Conservation (phyloP, 2,797 vertebrate genomes). For the Alauda arvensis region DNA sequence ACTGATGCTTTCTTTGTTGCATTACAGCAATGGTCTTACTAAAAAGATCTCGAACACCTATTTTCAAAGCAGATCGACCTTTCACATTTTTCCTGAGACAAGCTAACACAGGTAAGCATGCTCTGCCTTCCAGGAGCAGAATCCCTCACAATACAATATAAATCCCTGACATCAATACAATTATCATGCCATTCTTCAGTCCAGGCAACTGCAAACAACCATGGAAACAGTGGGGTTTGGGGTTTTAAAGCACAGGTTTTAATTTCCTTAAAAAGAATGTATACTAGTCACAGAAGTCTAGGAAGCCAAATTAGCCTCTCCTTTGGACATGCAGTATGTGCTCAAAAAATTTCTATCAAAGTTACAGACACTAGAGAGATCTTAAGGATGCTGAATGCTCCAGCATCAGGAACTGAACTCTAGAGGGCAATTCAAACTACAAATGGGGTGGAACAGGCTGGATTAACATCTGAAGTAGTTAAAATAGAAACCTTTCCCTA, state of each 20-base stretch:
- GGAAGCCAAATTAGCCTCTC: background rate
- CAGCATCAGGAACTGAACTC: background rate
- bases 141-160: background rate
- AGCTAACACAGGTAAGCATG: slow-evolving; percentile 77
- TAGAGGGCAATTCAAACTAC: background rate
- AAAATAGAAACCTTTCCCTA: background rate
- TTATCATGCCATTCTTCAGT: background rate
- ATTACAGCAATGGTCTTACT: slow-evolving; percentile 84
- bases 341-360: background rate
- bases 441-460: background rate
- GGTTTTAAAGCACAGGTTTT: background rate
- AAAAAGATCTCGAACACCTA: slow-evolving; percentile 84
- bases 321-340: rapidly evolving
- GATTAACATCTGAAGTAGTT: background rate
- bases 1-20: background rate
- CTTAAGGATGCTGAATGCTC: background rate
- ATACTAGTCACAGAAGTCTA: background rate
- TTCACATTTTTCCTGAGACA: slow-evolving; percentile 86
- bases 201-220: background rate
- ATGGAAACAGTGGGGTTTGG: background rate
- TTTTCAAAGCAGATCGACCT: slow-evolving; percentile 89
- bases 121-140: background rate
- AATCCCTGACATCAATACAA: background rate
- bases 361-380: background rate
- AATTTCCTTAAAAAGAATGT: background rate